These are phyloP conservation scores for Orthosia gothica DNA, from an alignment of 2,888 invertebrate genomes.

Conservation along the genomic window DNA sequence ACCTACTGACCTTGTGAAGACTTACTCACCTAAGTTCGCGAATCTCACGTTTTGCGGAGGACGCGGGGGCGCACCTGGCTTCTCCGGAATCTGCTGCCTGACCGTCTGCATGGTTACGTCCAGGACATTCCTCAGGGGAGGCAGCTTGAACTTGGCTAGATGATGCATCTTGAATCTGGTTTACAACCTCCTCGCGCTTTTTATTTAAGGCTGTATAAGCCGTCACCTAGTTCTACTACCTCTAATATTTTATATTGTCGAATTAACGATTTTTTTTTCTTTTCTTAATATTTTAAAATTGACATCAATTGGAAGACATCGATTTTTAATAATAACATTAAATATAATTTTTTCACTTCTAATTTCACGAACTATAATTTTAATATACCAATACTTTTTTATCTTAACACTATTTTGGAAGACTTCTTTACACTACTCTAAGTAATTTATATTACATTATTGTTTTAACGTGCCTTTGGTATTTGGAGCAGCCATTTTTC, in stretches of 20 bases:
- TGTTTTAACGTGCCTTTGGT: slow-evolving; percentile 71
- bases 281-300: slow-evolving; percentile 62
- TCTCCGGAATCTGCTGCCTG: slow-evolving; percentile 95
- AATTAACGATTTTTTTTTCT: slow-evolving; percentile 42
- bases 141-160: slow-evolving; percentile 92
- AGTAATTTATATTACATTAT: slow-evolving; percentile 75
- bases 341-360: slow-evolving; percentile 55
- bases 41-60: slow-evolving; percentile 91
- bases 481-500: slow-evolving; percentile 81
- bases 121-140: slow-evolving; percentile 94
- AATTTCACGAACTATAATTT: slow-evolving; percentile 61
- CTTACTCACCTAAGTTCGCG: slow-evolving; percentile 90
- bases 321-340: slow-evolving; percentile 62
- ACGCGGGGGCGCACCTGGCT: slow-evolving; percentile 88
- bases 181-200: slow-evolving; percentile 11
- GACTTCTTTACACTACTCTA: slow-evolving; percentile 87
- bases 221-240: slow-evolving; percentile 26
- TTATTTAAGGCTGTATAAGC: slow-evolving; percentile 26
- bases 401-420: slow-evolving; percentile 82
- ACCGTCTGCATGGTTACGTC: slow-evolving; percentile 96
- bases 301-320: slow-evolving; percentile 73
- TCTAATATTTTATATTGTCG: slow-evolving; percentile 28
- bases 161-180: slow-evolving; percentile 79
- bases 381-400: slow-evolving; percentile 30
- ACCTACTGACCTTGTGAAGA: slow-evolving; percentile 57